A percentile compares a stretch with the other conserved stretches of the same genome.
Conservation (phyloP, 2,113 vertebrate species). For the Rhombomys opimus region DNA sequence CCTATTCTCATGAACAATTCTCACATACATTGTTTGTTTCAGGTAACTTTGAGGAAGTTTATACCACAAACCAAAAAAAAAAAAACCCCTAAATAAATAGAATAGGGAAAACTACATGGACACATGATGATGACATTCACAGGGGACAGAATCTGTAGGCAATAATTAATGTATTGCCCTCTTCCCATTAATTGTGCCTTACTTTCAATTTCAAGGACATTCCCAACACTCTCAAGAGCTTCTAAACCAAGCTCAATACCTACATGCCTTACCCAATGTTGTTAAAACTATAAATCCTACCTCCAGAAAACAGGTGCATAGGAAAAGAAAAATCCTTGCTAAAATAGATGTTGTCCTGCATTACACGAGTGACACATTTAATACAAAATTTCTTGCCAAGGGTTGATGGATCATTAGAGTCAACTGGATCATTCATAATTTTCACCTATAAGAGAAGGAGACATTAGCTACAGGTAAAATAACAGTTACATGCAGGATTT, state of each 20-base stretch:
- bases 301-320: conserved; percentile 87
- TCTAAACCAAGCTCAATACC: not conserved
- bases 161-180: not conserved
- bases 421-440: not conserved
- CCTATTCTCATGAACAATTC: not conserved
- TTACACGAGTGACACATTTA: conserved; percentile 89
- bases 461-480: not conserved
- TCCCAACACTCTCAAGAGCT: not conserved
- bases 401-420: not conserved
- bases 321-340: conserved; percentile 90
- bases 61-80: not conserved
- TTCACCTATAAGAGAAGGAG: conserved; percentile 86
- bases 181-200: not conserved
- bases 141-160: not conserved
- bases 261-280: not conserved
- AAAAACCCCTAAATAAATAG: not conserved
- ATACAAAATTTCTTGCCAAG: conserved; percentile 79
- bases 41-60: not conserved
- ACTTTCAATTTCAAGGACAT: not conserved
- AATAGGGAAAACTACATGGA: not conserved
- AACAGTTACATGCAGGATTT: not conserved
- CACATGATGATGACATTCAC: not conserved
- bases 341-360: conserved; percentile 87
- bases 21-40: not conserved
- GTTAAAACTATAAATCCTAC: conserved; percentile 75